These are phyloP conservation scores for Eupithecia inturbata DNA, from an alignment of 2,888 invertebrate species.

Conservation along the genomic window DNA sequence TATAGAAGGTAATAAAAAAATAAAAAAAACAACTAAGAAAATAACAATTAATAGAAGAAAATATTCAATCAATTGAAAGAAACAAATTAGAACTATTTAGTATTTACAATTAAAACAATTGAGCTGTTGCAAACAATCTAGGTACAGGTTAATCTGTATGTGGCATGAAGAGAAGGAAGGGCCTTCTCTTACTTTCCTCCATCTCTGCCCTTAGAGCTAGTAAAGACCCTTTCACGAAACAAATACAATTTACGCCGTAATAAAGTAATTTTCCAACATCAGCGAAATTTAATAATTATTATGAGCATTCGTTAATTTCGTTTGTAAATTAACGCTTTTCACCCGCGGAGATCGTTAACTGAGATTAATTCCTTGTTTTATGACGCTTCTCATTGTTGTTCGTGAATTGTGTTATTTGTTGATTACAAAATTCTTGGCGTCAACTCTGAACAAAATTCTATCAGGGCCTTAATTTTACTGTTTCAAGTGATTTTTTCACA, in stretches of 20 bases:
- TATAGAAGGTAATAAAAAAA: no score
- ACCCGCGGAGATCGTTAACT: not conserved
- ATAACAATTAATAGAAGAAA: no score
- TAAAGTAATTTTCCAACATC: conserved; percentile 50
- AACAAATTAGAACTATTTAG: no score
- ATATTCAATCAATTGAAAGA: no score
- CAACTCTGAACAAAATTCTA: not conserved
- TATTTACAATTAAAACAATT: no score
- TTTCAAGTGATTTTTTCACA: not conserved
- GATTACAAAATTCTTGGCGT: not conserved
- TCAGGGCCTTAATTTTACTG: not conserved
- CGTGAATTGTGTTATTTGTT: not conserved
- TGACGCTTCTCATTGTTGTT: not conserved
- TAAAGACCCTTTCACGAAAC: conserved; percentile 38
- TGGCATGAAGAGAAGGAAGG: not conserved
- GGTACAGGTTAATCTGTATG: not conserved
- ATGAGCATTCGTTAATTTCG: conserved; percentile 39
- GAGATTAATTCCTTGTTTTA: conserved; percentile 12
- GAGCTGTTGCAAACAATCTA: no score
- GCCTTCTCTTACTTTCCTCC: not conserved
- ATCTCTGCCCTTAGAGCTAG: conserved; percentile 19
- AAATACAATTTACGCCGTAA: conserved; percentile 50
- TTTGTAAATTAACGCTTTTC: conserved; percentile 38
- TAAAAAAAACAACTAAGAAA: no score
- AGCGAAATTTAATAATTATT: conserved; percentile 48